Conservation (phyloP, 2,888 invertebrate genomes). For the Orchesellides sinensis region DNA sequence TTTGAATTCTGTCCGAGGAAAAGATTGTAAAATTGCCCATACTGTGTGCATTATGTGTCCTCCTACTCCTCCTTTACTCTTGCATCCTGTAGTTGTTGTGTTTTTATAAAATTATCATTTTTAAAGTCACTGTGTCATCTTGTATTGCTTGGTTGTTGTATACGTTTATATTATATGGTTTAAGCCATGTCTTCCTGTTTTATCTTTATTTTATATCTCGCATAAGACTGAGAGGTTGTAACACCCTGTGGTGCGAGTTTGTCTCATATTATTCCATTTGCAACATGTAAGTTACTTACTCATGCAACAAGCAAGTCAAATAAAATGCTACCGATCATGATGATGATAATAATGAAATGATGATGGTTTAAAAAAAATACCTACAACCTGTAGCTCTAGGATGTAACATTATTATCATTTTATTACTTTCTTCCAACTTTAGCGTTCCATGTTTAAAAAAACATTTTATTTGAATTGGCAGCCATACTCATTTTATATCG, state of each 20-base stretch:
- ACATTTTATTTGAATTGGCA: not conserved
- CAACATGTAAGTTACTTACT: too few species aligned
- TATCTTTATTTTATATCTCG: slow-evolving; percentile 53
- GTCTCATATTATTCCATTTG: slow-evolving; percentile 54
- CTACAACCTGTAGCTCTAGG: slow-evolving; percentile 26
- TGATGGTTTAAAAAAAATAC: slow-evolving; percentile 45
- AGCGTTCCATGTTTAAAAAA: not conserved
- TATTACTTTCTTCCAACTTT: slow-evolving; percentile 21
- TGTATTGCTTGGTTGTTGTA: not conserved
- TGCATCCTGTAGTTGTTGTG: not conserved
- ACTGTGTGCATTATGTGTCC: slow-evolving; percentile 21
- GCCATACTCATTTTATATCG: slow-evolving; percentile 31
- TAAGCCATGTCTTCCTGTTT: not conserved
- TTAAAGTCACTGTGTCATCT: slow-evolving; percentile 16
- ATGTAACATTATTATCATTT: slow-evolving; percentile 44
- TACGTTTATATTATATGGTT: not conserved
- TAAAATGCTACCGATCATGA: slow-evolving; percentile 39
- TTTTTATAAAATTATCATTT: slow-evolving; percentile 31
- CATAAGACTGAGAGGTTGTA: slow-evolving; percentile 46
- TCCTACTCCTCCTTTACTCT: not conserved
- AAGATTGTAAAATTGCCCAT: not conserved
- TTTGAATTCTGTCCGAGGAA: slow-evolving; percentile 12
- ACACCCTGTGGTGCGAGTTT: slow-evolving; percentile 62
- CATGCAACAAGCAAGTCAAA: not conserved
- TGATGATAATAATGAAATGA: slow-evolving; percentile 25